phyloP scores from a whole-genome alignment of 2,113 vertebrate genomes.

The Aldabrachelys gigantea region DNA sequence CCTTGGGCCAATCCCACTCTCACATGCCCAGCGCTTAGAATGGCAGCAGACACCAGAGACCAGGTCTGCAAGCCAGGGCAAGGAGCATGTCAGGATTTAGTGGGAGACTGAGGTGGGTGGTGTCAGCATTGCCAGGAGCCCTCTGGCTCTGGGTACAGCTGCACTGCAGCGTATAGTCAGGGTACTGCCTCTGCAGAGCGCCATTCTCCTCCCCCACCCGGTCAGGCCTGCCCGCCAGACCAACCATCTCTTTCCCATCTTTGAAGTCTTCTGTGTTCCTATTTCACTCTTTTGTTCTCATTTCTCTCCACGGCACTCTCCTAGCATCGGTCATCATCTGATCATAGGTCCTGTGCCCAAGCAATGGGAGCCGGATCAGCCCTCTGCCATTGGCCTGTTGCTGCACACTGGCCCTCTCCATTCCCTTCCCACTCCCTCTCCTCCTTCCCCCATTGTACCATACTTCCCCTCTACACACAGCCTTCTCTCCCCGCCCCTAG shows the following conservation, averaged over 20 bases:
- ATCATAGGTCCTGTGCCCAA: accelerated
- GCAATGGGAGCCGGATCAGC: not conserved
- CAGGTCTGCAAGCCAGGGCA: not conserved
- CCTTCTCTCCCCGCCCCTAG: not conserved
- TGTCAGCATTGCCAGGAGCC: no score
- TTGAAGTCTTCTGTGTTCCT: not conserved
- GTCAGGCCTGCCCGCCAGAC: not conserved
- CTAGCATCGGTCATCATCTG: no score
- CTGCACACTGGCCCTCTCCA: not conserved
- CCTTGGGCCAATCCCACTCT: not conserved
- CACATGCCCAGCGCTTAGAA: not conserved
- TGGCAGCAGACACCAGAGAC: not conserved
- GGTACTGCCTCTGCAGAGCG: not conserved
- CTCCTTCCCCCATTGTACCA: accelerated
- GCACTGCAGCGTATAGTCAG: no score
- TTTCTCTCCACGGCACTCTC: not conserved
- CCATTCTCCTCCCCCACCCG: not conserved
- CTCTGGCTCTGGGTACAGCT: not conserved
- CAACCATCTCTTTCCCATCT: not conserved
- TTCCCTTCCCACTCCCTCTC: not conserved
- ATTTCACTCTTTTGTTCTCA: not conserved
- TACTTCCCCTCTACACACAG: no score
- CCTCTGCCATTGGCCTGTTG: not conserved
- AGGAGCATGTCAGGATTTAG: not conserved
- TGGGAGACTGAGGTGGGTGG: accelerated